Evolutionary conservation across 1,140 invertebrate genomes (phyloP), one percentile per base, ranked within the genome.

Genomic region (Anastatus disparis): DNA sequence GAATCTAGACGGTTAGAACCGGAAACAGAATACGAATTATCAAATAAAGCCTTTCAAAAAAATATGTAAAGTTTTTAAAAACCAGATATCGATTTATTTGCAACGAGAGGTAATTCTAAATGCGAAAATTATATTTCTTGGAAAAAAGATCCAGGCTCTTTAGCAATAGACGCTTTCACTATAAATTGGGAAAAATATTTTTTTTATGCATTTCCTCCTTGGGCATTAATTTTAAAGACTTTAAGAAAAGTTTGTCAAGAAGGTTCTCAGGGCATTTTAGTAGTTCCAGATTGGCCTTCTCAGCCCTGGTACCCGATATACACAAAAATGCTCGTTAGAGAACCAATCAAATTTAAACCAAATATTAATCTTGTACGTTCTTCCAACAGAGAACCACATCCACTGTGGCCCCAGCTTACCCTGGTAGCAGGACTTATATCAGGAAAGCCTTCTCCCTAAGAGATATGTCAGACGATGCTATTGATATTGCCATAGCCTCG

Each of bases 131-230:
- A 66, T 22, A 27, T 74, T 26, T 74, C 70, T 29, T n/a, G n/a
- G n/a, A n/a, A n/a, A 72, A 64, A 55, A 22, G 73, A 73, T 42
- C 68, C 75, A 22, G 68, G 35, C 0, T 61, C 71, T 0, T 26
- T 24, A 7, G 29, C 35, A 3, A 31, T 75, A 22, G 71, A 76
- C n/a, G 70, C 75, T 10, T 77, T 77, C 44, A 74, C 72, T 0
- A 26, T 75, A 2, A 12, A n/a, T 17, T 77, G 74, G 76, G 44
- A 35, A 2, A 27, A 52, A 9, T 24, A 70, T 24, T 70, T 61
- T 20, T 79, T 79, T 63, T 78, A 79, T 50, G 77, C 77, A 3
- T 80, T 78, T 59, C 77, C 75, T 9, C 79, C 73, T 4, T 79
- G 77, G 56, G 26, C 62, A 2, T 0, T 77, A 3, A 75, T 78